A percentile compares a stretch with the other conserved stretches of the same genome.
Evolutionary conservation across 2,797 vertebrate genomes (phyloP).

Genomic region (Rhinatrema bivittatum): DNA sequence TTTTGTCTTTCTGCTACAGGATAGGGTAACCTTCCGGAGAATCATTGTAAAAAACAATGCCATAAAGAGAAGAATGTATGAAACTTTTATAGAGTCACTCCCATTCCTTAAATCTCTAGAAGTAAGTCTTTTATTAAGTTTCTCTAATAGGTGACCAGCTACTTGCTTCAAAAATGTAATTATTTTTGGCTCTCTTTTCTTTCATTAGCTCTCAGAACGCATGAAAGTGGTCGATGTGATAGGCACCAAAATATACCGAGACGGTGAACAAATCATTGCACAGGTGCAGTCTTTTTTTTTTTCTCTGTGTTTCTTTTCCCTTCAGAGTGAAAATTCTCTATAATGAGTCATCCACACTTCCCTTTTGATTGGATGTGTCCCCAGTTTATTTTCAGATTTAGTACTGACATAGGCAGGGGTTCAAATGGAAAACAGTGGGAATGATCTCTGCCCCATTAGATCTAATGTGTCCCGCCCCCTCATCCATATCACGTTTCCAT

Average conservation of each 20-base stretch:
- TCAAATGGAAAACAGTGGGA: too few relatives aligned
- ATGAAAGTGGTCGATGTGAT: constrained; percentile 98
- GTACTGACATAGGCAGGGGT: too few relatives aligned
- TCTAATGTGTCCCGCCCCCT: too few relatives aligned
- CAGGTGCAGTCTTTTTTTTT: constrained; percentile 65
- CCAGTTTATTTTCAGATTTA: too few relatives aligned
- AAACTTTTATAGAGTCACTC: constrained; percentile 93
- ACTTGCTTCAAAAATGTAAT: neutral
- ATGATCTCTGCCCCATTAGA: too few relatives aligned
- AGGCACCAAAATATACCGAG: constrained; percentile 80
- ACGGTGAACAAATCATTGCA: constrained; percentile 93
- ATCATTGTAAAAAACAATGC: constrained; percentile 98
- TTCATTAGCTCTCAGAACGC: constrained; percentile 81
- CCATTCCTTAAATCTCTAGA: constrained; percentile 96
- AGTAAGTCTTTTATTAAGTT: constrained; percentile 52
- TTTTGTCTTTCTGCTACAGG: constrained; percentile 55
- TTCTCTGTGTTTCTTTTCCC: too few relatives aligned
- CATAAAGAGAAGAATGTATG: constrained; percentile 94
- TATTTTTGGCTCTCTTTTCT: constrained; percentile 21
- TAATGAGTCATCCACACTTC: too few relatives aligned
- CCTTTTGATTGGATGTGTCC: too few relatives aligned
- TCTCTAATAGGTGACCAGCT: constrained; percentile 6
- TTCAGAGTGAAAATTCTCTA: too few relatives aligned
- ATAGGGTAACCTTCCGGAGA: constrained; percentile 94
- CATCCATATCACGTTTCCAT: too few relatives aligned